Conservation (phyloP, 1,140 invertebrate genomes). For the Hestina assimilis region DNA sequence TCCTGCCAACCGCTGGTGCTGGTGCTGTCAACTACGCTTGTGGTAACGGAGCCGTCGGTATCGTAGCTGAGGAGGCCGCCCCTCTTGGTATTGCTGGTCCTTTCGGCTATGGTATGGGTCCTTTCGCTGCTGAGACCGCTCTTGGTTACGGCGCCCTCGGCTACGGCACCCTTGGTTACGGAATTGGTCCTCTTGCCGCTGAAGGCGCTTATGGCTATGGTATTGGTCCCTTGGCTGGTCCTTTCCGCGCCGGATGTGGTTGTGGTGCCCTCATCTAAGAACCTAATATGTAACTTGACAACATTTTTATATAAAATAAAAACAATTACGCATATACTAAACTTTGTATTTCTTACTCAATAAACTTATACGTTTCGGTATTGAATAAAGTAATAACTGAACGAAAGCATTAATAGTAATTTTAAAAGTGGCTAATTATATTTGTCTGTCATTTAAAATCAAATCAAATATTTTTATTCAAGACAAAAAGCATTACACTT, state of each 20-base stretch:
- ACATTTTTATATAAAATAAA: neutral
- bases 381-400: neutral
- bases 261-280: neutral
- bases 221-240: too few relatives aligned
- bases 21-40: too few relatives aligned
- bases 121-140: neutral
- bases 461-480: too few relatives aligned
- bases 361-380: neutral
- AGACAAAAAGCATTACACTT: too few relatives aligned
- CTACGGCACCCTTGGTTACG: neutral
- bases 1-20: neutral
- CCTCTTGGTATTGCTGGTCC: too few relatives aligned
- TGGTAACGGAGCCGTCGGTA: too few relatives aligned
- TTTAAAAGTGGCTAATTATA: too few relatives aligned
- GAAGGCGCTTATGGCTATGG: too few relatives aligned
- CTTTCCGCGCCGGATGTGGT: neutral
- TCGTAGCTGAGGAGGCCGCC: too few relatives aligned
- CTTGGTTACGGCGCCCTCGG: neutral
- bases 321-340: neutral
- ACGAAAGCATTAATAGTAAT: neutral
- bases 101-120: neutral
- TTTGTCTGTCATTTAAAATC: too few relatives aligned
- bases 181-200: neutral
- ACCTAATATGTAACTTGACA: neutral
- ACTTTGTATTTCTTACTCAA: neutral